Evolutionary conservation across 1,140 invertebrate species (phyloP).

Genomic region (Mylabris phalerata): DNA sequence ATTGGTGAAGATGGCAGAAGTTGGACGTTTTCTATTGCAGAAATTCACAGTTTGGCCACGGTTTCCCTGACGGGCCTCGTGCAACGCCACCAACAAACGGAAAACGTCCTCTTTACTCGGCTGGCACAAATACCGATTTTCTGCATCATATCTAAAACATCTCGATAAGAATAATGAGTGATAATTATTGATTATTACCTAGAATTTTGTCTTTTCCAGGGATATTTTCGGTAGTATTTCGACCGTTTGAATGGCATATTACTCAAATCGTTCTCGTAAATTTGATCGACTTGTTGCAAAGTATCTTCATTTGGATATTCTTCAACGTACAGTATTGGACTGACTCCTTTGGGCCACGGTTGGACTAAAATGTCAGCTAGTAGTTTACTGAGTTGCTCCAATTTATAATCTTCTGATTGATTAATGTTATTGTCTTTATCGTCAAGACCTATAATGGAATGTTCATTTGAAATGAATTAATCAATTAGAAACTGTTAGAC

Average conservation of each 20-base stretch:
- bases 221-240: slow-evolving; percentile 53
- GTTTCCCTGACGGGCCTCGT: slow-evolving; percentile 51
- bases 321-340: slow-evolving; percentile 46
- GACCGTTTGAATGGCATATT: slow-evolving; percentile 44
- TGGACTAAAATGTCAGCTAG: slow-evolving; percentile 29
- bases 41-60: slow-evolving; percentile 50
- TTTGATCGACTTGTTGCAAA: slow-evolving; percentile 18
- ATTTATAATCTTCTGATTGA: slow-evolving; percentile 19
- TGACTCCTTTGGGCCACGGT: slow-evolving; percentile 30
- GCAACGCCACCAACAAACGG: slow-evolving; percentile 51
- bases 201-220: slow-evolving; percentile 53
- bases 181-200: slow-evolving; percentile 28
- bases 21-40: slow-evolving; percentile 53
- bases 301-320: slow-evolving; percentile 15
- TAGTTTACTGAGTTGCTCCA: slow-evolving; percentile 23
- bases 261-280: neutral
- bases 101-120: slow-evolving; percentile 54
- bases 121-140: slow-evolving; percentile 50
- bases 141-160: slow-evolving; percentile 48
- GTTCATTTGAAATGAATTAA: too few relatives aligned
- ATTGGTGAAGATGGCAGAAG: slow-evolving; percentile 53
- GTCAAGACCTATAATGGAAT: too few relatives aligned
- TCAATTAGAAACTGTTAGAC: too few relatives aligned
- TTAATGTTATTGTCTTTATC: neutral
- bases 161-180: neutral